Percentiles rank a stretch among this genome's conserved stretches.
phyloP scores from a whole-genome alignment of 2,888 invertebrate genomes.

The Glomeris marginata region DNA sequence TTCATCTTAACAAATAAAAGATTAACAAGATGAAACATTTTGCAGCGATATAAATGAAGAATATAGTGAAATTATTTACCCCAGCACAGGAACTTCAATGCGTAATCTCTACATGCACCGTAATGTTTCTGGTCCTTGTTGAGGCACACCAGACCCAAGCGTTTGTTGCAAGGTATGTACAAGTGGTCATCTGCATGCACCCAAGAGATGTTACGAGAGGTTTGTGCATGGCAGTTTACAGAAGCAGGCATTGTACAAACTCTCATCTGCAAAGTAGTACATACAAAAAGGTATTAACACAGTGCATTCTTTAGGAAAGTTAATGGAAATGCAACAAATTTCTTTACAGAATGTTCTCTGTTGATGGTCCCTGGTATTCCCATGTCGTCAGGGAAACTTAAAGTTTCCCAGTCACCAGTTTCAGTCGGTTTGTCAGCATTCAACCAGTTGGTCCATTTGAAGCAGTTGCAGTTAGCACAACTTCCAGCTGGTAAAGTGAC shows the following conservation, averaged over 20 bases:
- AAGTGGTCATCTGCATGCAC: background rate
- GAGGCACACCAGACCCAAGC: constrained; percentile 4
- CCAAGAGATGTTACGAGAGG: constrained; percentile 3
- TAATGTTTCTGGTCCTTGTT: constrained; percentile 1
- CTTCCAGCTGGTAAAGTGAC: background rate
- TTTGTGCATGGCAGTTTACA: constrained; percentile 2
- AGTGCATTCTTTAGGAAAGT: no score
- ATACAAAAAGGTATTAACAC: no score
- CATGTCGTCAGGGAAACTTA: constrained; percentile 6
- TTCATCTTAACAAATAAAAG: background rate
- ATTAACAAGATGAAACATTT: background rate
- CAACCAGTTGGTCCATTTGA: constrained; percentile 9
- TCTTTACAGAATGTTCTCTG: background rate
- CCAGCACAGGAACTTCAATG: constrained; percentile 9
- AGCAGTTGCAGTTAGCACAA: background rate
- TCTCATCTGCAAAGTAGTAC: background rate
- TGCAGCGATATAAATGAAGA: background rate
- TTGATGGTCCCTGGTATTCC: constrained; percentile 7
- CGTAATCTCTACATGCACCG: constrained; percentile 4
- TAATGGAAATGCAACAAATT: background rate
- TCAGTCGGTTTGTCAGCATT: constrained; percentile 1
- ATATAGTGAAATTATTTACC: constrained; percentile 1
- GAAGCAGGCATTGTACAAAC: constrained; percentile 4
- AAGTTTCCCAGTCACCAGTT: constrained; percentile 4
- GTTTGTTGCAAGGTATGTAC: constrained; percentile 1